phyloP scores from a whole-genome alignment of 2,888 invertebrate genomes.

The Dolomedes plantarius region DNA sequence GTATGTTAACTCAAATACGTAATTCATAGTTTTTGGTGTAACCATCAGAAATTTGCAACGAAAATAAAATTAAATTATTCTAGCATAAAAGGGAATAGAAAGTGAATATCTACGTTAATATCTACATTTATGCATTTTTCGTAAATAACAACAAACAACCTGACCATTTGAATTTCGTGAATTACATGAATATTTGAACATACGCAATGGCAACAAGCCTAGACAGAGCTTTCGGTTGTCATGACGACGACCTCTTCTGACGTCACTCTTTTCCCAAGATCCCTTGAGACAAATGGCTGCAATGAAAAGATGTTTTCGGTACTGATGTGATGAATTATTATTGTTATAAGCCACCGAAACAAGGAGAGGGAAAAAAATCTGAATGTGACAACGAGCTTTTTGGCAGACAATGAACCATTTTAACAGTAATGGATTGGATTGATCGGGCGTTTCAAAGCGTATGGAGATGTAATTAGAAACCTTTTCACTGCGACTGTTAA shows the following conservation, averaged over 20 bases:
- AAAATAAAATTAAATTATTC: no score
- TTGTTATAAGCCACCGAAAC: conserved; percentile 4
- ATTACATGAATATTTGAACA: not conserved
- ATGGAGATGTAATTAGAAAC: conserved; percentile 8
- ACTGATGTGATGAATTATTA: conserved; percentile 48
- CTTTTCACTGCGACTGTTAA: not conserved
- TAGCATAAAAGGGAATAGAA: no score
- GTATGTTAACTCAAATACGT: no score
- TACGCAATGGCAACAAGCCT: not conserved
- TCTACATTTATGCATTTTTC: no score
- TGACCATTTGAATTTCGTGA: not conserved
- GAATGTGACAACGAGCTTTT: conserved; percentile 24
- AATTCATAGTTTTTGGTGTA: no score
- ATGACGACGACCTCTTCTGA: conserved; percentile 14
- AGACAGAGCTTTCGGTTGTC: not conserved
- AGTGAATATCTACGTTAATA: no score
- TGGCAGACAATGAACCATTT: conserved; percentile 29
- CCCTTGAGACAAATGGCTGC: conserved; percentile 9
- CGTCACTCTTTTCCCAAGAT: conserved; percentile 15
- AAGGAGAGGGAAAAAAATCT: not conserved
- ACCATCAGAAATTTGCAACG: no score
- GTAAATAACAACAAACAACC: no score
- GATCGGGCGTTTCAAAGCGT: conserved; percentile 10
- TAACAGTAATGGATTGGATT: conserved; percentile 26
- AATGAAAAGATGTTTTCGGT: conserved; percentile 40